Evolutionary conservation across 1,140 invertebrate genomes (phyloP).

Genomic region (Drosophila lacertosa): DNA sequence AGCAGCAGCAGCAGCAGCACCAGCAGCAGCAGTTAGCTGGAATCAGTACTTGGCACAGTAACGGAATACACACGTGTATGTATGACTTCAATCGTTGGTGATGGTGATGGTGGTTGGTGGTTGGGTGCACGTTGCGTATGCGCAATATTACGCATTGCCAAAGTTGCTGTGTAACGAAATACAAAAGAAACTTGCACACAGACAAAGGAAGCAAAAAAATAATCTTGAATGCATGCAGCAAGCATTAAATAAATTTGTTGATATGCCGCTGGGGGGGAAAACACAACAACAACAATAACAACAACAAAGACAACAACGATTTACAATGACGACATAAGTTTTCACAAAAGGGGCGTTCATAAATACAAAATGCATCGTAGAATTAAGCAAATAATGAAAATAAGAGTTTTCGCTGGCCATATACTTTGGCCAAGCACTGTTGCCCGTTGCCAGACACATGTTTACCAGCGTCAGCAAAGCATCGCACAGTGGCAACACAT

Average conservation of each 20-base stretch:
- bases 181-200: conserved; percentile 11
- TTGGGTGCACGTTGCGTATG: conserved; percentile 56
- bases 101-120: conserved; percentile 4
- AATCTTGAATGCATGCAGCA: conserved; percentile 17
- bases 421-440: neutral
- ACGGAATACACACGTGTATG: conserved; percentile 62
- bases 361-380: conserved; percentile 46
- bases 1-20: conserved; percentile 5
- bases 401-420: conserved; percentile 24
- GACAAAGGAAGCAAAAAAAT: neutral
- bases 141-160: conserved; percentile 65
- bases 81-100: conserved; percentile 45
- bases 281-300: neutral
- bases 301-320: conserved; percentile 33
- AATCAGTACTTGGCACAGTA: conserved; percentile 36
- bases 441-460: conserved; percentile 36
- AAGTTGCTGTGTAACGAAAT: conserved; percentile 32
- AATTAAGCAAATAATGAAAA: conserved; percentile 55
- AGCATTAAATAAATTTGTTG: conserved; percentile 55
- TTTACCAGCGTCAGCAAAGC: conserved; percentile 78
- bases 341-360: conserved; percentile 46
- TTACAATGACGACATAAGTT: conserved; percentile 76
- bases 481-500: conserved; percentile 63
- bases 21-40: conserved; percentile 3
- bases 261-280: conserved; percentile 30